A percentile compares a stretch with the other conserved stretches of the same genome.
These are phyloP conservation scores for Euwallacea similis DNA, from an alignment of 1,140 invertebrate species.

Conservation along the genomic window DNA sequence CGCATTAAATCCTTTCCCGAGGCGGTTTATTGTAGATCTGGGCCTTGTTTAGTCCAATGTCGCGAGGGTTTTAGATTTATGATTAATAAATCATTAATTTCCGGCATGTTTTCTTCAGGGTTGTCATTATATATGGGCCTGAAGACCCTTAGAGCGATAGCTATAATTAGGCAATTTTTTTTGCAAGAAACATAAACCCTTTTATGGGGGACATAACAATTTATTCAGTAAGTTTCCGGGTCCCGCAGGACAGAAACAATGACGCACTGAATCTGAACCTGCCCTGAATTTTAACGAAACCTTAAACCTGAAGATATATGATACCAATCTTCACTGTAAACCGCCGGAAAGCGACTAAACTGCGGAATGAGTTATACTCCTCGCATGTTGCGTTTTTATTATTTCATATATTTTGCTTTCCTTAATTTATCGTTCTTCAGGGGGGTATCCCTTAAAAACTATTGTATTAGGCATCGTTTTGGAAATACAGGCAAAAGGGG, in stretches of 20 bases:
- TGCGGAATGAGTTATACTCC: slow-evolving; percentile 25
- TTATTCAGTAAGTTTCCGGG: neutral
- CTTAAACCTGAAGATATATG: slow-evolving; percentile 41
- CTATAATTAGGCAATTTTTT: neutral
- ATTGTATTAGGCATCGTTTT: too few relatives aligned
- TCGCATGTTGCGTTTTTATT: slow-evolving; percentile 32
- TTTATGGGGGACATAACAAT: neutral
- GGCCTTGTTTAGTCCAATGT: slow-evolving; percentile 11
- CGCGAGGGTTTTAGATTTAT: slow-evolving; percentile 12
- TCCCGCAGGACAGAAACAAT: slow-evolving; percentile 16
- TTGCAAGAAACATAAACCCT: neutral
- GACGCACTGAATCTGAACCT: slow-evolving; percentile 27
- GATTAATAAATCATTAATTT: slow-evolving; percentile 15
- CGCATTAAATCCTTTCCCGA: slow-evolving; percentile 11
- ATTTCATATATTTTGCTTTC: slow-evolving; percentile 24
- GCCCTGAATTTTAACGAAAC: slow-evolving; percentile 41
- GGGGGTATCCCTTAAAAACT: neutral
- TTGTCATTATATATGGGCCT: neutral
- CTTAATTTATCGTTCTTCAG: slow-evolving; percentile 19
- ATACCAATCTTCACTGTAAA: slow-evolving; percentile 39
- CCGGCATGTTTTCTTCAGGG: neutral
- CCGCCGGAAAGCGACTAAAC: slow-evolving; percentile 35
- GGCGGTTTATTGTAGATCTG: slow-evolving; percentile 8
- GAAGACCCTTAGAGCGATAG: neutral
- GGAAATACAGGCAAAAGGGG: too few relatives aligned